Base-by-base conservation (phyloP, 2,888 invertebrate genomes). In the Drosophila subsilvestris region DNA sequence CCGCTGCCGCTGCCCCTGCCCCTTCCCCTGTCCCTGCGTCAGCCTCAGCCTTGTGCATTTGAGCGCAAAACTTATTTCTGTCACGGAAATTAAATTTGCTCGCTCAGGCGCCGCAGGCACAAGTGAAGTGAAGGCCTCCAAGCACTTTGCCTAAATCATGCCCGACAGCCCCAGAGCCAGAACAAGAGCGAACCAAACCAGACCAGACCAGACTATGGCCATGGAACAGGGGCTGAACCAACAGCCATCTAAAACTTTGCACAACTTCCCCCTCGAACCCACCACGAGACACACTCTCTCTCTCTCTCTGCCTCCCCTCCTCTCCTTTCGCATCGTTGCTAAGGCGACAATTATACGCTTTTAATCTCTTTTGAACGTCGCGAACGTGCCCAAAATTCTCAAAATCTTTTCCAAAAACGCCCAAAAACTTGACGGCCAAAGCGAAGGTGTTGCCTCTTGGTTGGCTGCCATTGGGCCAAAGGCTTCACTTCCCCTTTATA, bases 341-440 rank as follows among this genome's bases (percentile, higher is more conserved):
- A 86, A 88, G 89, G 89, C 85, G 85, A 86, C 88, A 86, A 86
- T 86, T 86, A 86, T 89, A 89, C 89, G 85, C 85, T 86, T 86
- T 86, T 86, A 86, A 86, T 86, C 89, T 86, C 85, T 86, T 86
- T 89, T 86, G 85, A 86, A 86, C 88, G 89, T 89, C 88, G 80
- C 78, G 83, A 83, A 86, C 85, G 85, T 86, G 85, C 85, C 78
- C 86, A 89, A 89, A 86, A 86, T 86, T 89, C 78, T 78, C 72
- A 85, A 87, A 87, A 88, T 82, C 82, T 88, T 77, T 63, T 57
- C 54, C 67, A 53, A 66, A 69, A 74, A 66, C 48, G 43, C 37
- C 32, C 43, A 57, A 42, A 74, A 66, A 65, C 51, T 71, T 54
- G 66, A 37, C 57, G 49, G 57, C 66, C 74, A 43, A 27, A 53